Evolutionary conservation across 1,140 invertebrate genomes (phyloP), one percentile per base, ranked within the genome.

Genomic region (Nymphalis io): DNA sequence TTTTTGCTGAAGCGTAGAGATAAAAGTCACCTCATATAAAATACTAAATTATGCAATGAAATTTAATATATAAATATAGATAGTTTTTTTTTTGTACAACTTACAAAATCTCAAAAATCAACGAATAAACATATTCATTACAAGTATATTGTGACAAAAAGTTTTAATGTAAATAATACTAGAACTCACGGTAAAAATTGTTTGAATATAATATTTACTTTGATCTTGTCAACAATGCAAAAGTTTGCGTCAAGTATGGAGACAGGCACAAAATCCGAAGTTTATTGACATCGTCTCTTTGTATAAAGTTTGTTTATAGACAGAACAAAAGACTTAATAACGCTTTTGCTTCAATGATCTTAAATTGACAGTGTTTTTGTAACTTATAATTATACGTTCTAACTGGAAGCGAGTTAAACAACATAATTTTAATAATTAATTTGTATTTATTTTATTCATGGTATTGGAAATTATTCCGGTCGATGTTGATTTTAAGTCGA

Each of bases 181-280:
- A 3, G 21, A 51, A 51, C 13, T 51, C 21, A 51, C 18, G 20
- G 5, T 21, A 55, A 55, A 55, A 55, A 55, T 55, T 27, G 23
- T 55, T n/a, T 55, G 8, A 27, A 55, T 27, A 55, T 27, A 33
- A 27, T 55, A n/a, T 27, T 55, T 55, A 2, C 51, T 65, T 44
- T 60, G 65, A 68, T 68, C 38, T 60, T 53, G 11, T 57, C 55
- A 46, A 38, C 33, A 44, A 27, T 33, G 38, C 48, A n/a, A 59
- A 64, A 64, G 33, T 70, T 70, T 70, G 68, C 61, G 59, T 59
- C 42, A 27, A 70, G 33, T 40, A 68, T 51, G 65, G 33, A 51
- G 58, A 68, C 65, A 68, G 65, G 65, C 65, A 44, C 57, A 60
- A 60, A 60, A 27, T 51, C 33, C 40, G 10, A 68, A 60, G 51